A percentile compares a stretch with the other conserved stretches of the same genome.
phyloP scores from a whole-genome alignment of 1,140 invertebrate species.

The Hypsibius dujardini region DNA sequence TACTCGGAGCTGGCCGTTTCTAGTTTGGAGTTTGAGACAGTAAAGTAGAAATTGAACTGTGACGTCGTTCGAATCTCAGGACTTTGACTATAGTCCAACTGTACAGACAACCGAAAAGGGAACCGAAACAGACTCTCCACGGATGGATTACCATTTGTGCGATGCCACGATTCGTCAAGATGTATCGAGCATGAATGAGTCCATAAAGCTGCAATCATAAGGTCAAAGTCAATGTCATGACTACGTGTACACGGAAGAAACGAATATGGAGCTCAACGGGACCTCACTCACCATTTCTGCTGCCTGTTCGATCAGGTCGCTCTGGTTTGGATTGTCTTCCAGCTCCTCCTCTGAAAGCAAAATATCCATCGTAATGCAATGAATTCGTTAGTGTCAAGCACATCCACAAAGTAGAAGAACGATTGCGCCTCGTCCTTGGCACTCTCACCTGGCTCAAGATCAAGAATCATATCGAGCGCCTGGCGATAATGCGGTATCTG shows the following conservation, averaged over 20 bases:
- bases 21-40: too few relatives aligned
- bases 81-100: too few relatives aligned
- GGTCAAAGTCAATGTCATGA: background rate
- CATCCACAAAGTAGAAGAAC: slow-evolving; percentile 18
- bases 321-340: slow-evolving; percentile 88
- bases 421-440: too few relatives aligned
- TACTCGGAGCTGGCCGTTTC: too few relatives aligned
- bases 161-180: slow-evolving; percentile 96
- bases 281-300: slow-evolving; percentile 57
- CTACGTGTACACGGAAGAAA: background rate
- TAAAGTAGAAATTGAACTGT: too few relatives aligned
- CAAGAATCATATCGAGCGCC: slow-evolving; percentile 97
- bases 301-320: slow-evolving; percentile 94
- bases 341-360: slow-evolving; percentile 42
- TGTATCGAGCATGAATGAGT: slow-evolving; percentile 95
- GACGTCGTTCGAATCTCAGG: too few relatives aligned
- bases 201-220: slow-evolving; percentile 58
- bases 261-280: background rate
- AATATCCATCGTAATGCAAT: slow-evolving; percentile 3
- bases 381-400: slow-evolving; percentile 16
- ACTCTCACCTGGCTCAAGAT: slow-evolving; percentile 78
- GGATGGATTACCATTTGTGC: slow-evolving; percentile 59
- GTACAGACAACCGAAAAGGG: too few relatives aligned
- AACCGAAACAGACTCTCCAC: too few relatives aligned
- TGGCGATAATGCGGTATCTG: slow-evolving; percentile 96